phyloP scores from a whole-genome alignment of 2,888 invertebrate species.

The Orthosia cruda region DNA sequence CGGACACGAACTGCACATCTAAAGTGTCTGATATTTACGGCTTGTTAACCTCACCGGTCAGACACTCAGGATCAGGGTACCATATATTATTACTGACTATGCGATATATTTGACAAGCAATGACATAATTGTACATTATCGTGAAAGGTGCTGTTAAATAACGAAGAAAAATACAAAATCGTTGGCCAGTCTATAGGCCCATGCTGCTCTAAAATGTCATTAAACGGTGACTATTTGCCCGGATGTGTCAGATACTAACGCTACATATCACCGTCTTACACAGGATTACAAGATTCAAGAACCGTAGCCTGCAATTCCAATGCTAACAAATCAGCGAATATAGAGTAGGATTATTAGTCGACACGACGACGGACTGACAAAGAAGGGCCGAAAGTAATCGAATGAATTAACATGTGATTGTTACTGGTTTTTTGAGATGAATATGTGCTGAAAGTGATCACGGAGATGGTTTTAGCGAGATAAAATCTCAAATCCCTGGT shows the following conservation, averaged over 20 bases:
- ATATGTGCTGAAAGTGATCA: not conserved
- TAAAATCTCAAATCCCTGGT: too few relatives aligned
- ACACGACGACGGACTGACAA: slow-evolving; percentile 24
- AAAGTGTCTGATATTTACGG: too few relatives aligned
- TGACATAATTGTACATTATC: too few relatives aligned
- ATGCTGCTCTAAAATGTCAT: not conserved
- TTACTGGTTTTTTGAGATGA: not conserved
- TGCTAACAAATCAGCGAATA: slow-evolving; percentile 54
- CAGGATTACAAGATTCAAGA: slow-evolving; percentile 24
- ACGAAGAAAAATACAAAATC: too few relatives aligned
- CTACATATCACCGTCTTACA: not conserved
- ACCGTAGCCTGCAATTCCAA: not conserved
- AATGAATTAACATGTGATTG: slow-evolving; percentile 29
- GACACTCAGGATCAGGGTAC: not conserved
- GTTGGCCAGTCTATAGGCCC: too few relatives aligned
- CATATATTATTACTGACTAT: not conserved
- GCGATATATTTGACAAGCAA: not conserved
- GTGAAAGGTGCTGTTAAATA: too few relatives aligned
- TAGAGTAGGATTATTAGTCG: slow-evolving; percentile 36
- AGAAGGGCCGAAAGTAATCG: slow-evolving; percentile 22
- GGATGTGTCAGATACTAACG: too few relatives aligned
- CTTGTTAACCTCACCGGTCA: not conserved
- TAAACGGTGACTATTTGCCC: too few relatives aligned
- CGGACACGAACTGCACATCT: not conserved
- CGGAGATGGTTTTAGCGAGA: too few relatives aligned